These are phyloP conservation scores for Sphinx pinastri DNA, from an alignment of 2,888 invertebrate species.

Conservation along the genomic window DNA sequence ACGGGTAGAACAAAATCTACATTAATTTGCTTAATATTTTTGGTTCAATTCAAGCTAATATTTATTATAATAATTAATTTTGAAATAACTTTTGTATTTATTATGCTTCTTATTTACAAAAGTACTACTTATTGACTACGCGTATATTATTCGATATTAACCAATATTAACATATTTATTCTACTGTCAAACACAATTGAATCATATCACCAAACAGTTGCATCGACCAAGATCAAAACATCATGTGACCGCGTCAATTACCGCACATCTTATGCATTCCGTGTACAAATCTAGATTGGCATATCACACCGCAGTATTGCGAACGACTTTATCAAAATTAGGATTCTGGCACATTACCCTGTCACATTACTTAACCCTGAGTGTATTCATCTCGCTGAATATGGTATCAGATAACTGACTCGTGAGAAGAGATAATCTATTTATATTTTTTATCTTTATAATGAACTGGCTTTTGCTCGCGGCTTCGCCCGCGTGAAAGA, in stretches of 20 bases:
- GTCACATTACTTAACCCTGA: neutral
- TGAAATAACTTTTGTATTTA: too few species aligned
- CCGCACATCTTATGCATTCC: constrained; percentile 3
- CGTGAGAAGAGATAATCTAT: too few species aligned
- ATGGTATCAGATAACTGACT: too few species aligned
- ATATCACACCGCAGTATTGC: constrained; percentile 4
- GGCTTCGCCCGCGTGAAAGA: too few species aligned
- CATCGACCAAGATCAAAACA: neutral
- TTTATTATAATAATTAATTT: too few species aligned
- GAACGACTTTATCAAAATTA: constrained; percentile 21
- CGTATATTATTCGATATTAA: neutral
- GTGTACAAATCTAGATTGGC: constrained; percentile 2
- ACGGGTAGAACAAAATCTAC: too few species aligned
- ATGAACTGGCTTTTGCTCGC: too few species aligned
- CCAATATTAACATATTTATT: neutral
- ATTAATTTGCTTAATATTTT: too few species aligned
- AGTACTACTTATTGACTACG: neutral
- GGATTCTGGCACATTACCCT: constrained; percentile 3
- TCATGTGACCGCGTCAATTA: neutral
- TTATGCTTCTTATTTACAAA: too few species aligned
- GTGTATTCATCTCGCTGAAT: neutral
- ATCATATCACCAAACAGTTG: neutral
- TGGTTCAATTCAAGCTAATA: too few species aligned
- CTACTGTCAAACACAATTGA: neutral
- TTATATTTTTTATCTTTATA: too few species aligned